Evolutionary conservation across 2,113 vertebrate genomes (phyloP).

Genomic region (Bufo bufo): DNA sequence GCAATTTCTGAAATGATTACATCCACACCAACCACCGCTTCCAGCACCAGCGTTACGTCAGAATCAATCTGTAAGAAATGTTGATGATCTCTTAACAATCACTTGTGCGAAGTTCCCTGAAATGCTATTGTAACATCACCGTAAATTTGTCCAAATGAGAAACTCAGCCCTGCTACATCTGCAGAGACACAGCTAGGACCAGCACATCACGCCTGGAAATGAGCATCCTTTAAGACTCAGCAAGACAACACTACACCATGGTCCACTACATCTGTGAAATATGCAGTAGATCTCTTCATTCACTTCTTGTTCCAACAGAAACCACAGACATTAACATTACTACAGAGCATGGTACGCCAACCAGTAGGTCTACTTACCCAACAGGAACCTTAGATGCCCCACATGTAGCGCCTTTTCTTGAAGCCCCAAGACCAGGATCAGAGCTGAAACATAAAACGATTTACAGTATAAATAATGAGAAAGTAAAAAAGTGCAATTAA

Average conservation of each 20-base stretch:
- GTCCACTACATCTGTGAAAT: not conserved
- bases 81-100: not conserved
- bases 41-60: no score
- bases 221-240: not conserved
- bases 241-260: not conserved
- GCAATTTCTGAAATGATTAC: no score
- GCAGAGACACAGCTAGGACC: not conserved
- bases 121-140: not conserved
- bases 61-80: no score
- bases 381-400: not conserved
- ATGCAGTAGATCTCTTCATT: not conserved
- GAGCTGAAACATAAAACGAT: not conserved
- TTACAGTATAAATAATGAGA: not conserved
- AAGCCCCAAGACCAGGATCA: not conserved
- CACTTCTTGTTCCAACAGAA: not conserved
- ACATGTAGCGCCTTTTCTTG: constrained; percentile 4
- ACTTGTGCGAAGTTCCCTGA: not conserved
- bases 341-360: not conserved
- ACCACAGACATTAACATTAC: not conserved
- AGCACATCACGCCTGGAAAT: not conserved
- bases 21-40: no score
- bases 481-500: not conserved
- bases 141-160: not conserved
- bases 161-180: not conserved
- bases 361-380: not conserved